A percentile compares a stretch with the other conserved stretches of the same genome.
Evolutionary conservation across 2,113 vertebrate genomes (phyloP).

Genomic region (Cavia porcellus): DNA sequence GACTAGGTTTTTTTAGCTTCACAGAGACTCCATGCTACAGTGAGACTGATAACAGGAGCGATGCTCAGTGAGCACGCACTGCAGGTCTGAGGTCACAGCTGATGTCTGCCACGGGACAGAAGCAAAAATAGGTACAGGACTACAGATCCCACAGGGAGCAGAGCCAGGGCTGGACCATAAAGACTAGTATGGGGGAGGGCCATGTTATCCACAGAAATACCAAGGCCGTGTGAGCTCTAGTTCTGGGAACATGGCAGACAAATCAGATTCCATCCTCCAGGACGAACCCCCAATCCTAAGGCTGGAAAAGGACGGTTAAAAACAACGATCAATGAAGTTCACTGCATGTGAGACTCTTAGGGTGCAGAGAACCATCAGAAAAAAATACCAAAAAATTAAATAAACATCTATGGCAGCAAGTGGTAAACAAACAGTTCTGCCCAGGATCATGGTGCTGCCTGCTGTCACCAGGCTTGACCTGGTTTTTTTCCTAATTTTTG

Average conservation of each 20-base stretch:
- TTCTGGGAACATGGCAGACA: not conserved
- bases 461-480: not conserved
- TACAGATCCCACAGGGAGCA: not conserved
- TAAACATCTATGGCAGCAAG: not conserved
- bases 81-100: not conserved
- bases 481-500: not conserved
- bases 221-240: too few relatives aligned
- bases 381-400: not conserved
- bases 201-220: too few relatives aligned
- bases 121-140: not conserved
- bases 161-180: not conserved
- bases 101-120: not conserved
- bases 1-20: not conserved
- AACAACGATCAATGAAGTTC: slow-evolving; percentile 20
- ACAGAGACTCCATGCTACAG: not conserved
- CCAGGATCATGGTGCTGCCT: not conserved
- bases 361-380: not conserved
- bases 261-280: not conserved
- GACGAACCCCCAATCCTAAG: not conserved
- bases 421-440: not conserved
- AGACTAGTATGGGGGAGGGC: too few relatives aligned
- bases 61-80: not conserved
- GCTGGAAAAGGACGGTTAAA: not conserved
- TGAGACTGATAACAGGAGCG: not conserved
- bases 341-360: not conserved